These are phyloP conservation scores for Rhagium mordax DNA, from an alignment of 2,888 invertebrate species.

Conservation along the genomic window DNA sequence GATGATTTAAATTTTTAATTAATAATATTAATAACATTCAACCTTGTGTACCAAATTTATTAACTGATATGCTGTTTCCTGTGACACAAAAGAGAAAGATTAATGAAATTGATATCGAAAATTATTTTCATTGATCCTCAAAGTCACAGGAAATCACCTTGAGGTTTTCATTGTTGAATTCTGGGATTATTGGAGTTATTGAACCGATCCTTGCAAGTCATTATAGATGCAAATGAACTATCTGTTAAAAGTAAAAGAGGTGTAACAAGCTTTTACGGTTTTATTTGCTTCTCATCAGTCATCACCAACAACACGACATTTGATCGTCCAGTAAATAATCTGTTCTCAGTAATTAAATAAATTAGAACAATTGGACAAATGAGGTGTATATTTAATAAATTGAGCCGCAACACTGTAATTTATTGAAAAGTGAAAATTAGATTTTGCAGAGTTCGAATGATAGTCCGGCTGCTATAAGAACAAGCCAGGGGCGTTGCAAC, in stretches of 20 bases:
- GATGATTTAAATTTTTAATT: constrained; percentile 14
- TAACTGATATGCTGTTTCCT: constrained; percentile 27
- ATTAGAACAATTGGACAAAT: too few species aligned
- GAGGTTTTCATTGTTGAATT: constrained; percentile 32
- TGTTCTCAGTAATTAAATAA: too few species aligned
- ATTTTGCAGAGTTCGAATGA: too few species aligned
- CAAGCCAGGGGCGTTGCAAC: too few species aligned
- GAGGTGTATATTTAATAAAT: too few species aligned
- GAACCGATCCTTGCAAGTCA: constrained; percentile 30
- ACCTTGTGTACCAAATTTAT: constrained; percentile 17
- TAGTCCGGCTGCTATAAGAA: too few species aligned
- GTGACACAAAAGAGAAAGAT: constrained; percentile 1
- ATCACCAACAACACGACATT: not conserved
- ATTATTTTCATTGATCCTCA: constrained; percentile 20
- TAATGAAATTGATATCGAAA: constrained; percentile 19
- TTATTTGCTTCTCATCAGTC: not conserved
- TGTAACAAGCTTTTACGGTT: not conserved
- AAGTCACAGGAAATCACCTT: constrained; percentile 27
- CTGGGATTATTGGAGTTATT: constrained; percentile 25
- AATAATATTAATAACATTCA: not conserved
- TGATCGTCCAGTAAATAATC: not conserved
- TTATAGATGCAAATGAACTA: constrained; percentile 25
- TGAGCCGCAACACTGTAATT: too few species aligned
- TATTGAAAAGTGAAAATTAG: too few species aligned
- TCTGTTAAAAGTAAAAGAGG: constrained; percentile 4